phyloP scores from a whole-genome alignment of 2,797 vertebrate species.

The Kryptopterus vitreolus region DNA sequence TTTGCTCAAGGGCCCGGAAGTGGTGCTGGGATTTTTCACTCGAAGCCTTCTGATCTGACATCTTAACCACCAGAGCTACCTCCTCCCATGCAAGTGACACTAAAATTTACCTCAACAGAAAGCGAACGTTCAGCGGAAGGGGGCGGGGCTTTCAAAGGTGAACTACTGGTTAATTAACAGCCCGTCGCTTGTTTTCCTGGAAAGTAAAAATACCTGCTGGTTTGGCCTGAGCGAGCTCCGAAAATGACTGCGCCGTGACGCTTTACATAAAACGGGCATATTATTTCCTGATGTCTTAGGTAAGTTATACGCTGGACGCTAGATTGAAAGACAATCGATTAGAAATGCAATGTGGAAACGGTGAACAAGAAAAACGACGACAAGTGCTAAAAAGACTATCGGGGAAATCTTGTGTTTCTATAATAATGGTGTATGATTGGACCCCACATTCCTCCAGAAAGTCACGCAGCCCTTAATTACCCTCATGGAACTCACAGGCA shows the following conservation, averaged over 20 bases:
- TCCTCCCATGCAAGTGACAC: no score
- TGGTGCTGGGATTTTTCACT: no score
- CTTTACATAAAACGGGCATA: not conserved
- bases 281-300: no score
- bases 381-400: not conserved
- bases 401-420: not conserved
- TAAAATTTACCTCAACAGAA: not conserved
- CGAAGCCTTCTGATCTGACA: no score
- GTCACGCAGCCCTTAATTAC: conserved; percentile 46
- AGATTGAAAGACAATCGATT: not conserved
- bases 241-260: not conserved
- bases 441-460: conserved; percentile 13
- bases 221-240: not conserved
- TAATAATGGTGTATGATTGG: conserved; percentile 6
- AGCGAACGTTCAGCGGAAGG: not conserved
- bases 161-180: not conserved
- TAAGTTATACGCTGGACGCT: no score
- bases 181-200: not conserved
- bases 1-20: no score
- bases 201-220: not conserved
- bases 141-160: not conserved
- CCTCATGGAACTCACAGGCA: conserved; percentile 38
- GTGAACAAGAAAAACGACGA: not conserved
- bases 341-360: no score
- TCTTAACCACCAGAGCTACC: no score